phyloP scores from a whole-genome alignment of 2,888 invertebrate genomes.

The Corbicula japonica region DNA sequence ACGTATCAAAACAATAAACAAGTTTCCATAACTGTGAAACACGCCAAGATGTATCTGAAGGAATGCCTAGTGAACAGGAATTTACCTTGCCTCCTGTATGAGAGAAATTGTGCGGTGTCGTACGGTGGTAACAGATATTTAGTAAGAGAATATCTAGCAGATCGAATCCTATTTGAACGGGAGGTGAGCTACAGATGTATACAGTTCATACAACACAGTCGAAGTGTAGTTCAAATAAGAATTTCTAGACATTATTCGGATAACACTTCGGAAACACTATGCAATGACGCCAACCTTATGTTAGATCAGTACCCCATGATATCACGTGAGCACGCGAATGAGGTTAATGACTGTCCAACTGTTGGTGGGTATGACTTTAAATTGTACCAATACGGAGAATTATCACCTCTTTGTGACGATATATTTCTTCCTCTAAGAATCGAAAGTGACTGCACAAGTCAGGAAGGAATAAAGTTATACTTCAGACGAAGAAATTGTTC shows the following conservation, averaged over 20 bases:
- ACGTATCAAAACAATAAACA: slow-evolving; percentile 50
- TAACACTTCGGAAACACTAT: slow-evolving; percentile 32
- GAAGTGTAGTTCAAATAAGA: slow-evolving; percentile 60
- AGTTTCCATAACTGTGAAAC: slow-evolving; percentile 48
- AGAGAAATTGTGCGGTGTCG: slow-evolving; percentile 42
- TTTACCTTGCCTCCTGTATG: slow-evolving; percentile 24
- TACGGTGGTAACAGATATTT: slow-evolving; percentile 45
- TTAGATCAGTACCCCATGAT: slow-evolving; percentile 62
- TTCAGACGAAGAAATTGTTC: slow-evolving; percentile 61
- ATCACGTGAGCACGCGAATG: slow-evolving; percentile 49
- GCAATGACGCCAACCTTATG: slow-evolving; percentile 52
- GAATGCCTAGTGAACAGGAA: slow-evolving; percentile 40
- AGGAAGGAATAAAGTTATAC: slow-evolving; percentile 64
- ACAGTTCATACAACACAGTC: slow-evolving; percentile 53
- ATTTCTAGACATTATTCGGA: slow-evolving; percentile 38
- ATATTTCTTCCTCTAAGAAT: slow-evolving; percentile 63
- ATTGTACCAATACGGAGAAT: slow-evolving; percentile 47
- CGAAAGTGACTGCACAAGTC: slow-evolving; percentile 59
- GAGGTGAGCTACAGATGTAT: slow-evolving; percentile 50
- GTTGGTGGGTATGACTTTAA: slow-evolving; percentile 63
- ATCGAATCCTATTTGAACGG: slow-evolving; percentile 1
- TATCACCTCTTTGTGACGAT: slow-evolving; percentile 57
- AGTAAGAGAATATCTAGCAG: slow-evolving; percentile 42
- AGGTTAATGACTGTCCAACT: slow-evolving; percentile 49
- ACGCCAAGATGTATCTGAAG: slow-evolving; percentile 48